Conservation (phyloP, 2,888 invertebrate genomes). For the Panzeria rudis region DNA sequence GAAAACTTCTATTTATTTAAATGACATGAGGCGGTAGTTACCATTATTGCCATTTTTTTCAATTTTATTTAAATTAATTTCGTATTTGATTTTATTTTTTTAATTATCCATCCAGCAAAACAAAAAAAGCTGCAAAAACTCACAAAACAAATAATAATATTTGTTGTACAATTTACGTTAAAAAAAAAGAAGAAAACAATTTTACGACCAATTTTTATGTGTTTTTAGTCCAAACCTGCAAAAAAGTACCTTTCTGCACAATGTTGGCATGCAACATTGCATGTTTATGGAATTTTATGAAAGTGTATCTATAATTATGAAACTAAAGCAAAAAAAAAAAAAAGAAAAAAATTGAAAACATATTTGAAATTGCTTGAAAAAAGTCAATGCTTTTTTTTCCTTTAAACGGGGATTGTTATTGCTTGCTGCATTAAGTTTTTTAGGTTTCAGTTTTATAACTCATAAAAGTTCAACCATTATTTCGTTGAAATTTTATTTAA, state of each 20-base stretch:
- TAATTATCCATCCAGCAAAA: slow-evolving; percentile 40
- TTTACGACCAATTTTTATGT: slow-evolving; percentile 60
- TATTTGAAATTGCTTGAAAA: slow-evolving; percentile 12
- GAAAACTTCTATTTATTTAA: slow-evolving; percentile 23
- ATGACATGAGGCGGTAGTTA: slow-evolving; percentile 22
- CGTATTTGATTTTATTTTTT: slow-evolving; percentile 1
- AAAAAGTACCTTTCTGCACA: slow-evolving; percentile 26
- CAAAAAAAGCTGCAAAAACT: slow-evolving; percentile 12
- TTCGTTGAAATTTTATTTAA: slow-evolving; percentile 3
- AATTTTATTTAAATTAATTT: slow-evolving; percentile 22
- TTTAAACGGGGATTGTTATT: not conserved
- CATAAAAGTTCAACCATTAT: slow-evolving; percentile 15
- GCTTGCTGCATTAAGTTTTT: not conserved
- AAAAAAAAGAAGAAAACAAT: not conserved
- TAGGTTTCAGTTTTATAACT: not conserved
- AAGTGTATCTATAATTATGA: slow-evolving; percentile 70
- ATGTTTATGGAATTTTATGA: slow-evolving; percentile 64
- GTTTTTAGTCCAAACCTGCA: slow-evolving; percentile 42
- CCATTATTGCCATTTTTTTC: slow-evolving; percentile 18
- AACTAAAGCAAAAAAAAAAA: slow-evolving; percentile 33
- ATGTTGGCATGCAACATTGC: slow-evolving; percentile 67
- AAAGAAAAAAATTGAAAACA: slow-evolving; percentile 11
- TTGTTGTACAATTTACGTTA: slow-evolving; percentile 24
- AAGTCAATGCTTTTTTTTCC: slow-evolving; percentile 15
- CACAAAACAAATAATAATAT: slow-evolving; percentile 20